Evolutionary conservation across 2,797 vertebrate species (phyloP), one percentile per base, ranked within the genome.

Genomic region (Fratercula arctica): DNA sequence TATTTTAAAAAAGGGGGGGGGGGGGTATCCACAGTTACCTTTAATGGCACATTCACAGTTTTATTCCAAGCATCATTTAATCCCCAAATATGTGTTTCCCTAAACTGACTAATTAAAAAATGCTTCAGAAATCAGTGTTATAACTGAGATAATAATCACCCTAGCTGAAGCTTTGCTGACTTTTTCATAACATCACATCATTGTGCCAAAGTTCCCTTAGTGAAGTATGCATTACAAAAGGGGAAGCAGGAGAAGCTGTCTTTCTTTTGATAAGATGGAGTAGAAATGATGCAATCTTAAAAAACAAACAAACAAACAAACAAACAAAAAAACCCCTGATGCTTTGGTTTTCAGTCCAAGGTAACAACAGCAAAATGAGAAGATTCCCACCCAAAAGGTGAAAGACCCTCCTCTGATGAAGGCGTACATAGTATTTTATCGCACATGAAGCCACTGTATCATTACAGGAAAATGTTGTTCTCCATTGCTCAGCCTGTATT

Each of bases 291-390:
- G 9, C 14, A 66, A 43, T 78, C 50, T 63, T 5, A 56, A 56
- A 56, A 6, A 59, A 66, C 39, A 70, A 76, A 84, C 63, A 56
- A 66, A 54, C 60, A 76, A 84, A 66, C 53, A 66, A 54, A 66
- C 53, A 39, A 39, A 74, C 61, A 31, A 70, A 66, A 54, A 70
- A 76, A 84, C 63, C 50, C n/a, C 41, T 86, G 37, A 67, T 53
- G 25, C 14, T 76, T 95, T 93, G 19, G 6, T 66, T 93, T 95
- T 93, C 46, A 73, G 35, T 73, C 37, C 80, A 93, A 95, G 33
- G 21, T 69, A 89, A 64, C 14, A 37, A 21, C 15, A 60, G 28
- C 16, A 85, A 53, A 69, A 92, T 13, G 35, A 93, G 57, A 91
- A 45, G 64, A 68, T 39, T 43, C 29, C 8, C 11, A 84, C 43